phyloP scores from a whole-genome alignment of 2,797 vertebrate species.

The Otolemur crassicaudatus region DNA sequence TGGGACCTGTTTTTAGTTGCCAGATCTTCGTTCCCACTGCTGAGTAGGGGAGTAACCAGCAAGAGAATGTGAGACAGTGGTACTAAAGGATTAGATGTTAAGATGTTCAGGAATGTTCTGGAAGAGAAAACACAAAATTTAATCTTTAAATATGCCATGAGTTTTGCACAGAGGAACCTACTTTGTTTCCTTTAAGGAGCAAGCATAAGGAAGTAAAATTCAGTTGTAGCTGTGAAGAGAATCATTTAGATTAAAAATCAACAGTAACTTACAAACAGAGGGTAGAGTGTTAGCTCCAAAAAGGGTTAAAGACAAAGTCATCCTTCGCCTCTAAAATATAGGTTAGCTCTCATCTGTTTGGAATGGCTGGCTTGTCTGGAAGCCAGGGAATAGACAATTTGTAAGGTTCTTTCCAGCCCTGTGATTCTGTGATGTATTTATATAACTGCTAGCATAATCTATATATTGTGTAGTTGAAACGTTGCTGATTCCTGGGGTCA shows the following conservation, averaged over 20 bases:
- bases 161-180: neutral
- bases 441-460: constrained; percentile 52
- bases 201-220: constrained; percentile 31
- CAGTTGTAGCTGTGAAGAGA: neutral
- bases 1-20: neutral
- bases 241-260: constrained; percentile 55
- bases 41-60: neutral
- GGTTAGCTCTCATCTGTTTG: constrained; percentile 73
- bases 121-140: neutral
- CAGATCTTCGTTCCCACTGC: neutral
- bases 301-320: constrained; percentile 65
- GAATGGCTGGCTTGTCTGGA: constrained; percentile 77
- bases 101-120: neutral
- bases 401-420: constrained; percentile 61
- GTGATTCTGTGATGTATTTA: constrained; percentile 59
- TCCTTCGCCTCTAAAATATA: constrained; percentile 69
- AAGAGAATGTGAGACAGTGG: neutral
- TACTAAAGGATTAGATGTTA: neutral
- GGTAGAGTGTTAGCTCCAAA: neutral
- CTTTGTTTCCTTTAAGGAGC: neutral
- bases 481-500: constrained; percentile 73
- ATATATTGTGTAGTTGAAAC: constrained; percentile 31
- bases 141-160: neutral
- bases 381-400: constrained; percentile 76
- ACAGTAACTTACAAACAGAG: constrained; percentile 5